Conservation (phyloP, 2,797 vertebrate species). For the Varecia variegata region DNA sequence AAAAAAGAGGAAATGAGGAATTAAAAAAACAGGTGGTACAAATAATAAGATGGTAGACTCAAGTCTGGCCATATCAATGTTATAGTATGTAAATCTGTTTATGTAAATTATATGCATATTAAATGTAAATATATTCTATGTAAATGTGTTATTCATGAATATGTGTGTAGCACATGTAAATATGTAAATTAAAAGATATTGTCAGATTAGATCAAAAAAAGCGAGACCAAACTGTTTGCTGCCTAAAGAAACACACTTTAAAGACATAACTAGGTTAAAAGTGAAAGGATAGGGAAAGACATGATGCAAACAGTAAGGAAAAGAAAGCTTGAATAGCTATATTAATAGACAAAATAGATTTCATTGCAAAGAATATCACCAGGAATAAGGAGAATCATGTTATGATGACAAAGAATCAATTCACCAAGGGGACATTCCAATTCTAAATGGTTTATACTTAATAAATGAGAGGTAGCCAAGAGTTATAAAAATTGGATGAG, state of each 20-base stretch:
- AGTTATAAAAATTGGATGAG: background rate
- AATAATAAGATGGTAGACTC: background rate
- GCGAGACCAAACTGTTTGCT: background rate
- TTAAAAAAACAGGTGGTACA: background rate
- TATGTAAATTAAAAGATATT: background rate
- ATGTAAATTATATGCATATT: background rate
- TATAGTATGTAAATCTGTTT: background rate
- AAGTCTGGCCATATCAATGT: background rate
- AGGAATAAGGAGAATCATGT: background rate
- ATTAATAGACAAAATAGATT: background rate
- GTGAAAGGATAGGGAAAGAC: background rate
- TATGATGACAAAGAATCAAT: background rate
- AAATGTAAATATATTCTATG: background rate
- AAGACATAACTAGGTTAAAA: background rate
- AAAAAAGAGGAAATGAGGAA: background rate
- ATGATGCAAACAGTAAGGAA: background rate
- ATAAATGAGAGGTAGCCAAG: background rate
- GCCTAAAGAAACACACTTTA: background rate
- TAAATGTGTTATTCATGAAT: background rate
- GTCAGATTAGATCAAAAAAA: background rate
- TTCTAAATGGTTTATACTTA: background rate
- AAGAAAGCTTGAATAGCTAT: background rate
- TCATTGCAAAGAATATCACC: background rate
- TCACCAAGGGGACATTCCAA: background rate
- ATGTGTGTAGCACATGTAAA: background rate